These are phyloP conservation scores for Drosophila kuntzei DNA, from an alignment of 2,888 invertebrate genomes.

Conservation along the genomic window DNA sequence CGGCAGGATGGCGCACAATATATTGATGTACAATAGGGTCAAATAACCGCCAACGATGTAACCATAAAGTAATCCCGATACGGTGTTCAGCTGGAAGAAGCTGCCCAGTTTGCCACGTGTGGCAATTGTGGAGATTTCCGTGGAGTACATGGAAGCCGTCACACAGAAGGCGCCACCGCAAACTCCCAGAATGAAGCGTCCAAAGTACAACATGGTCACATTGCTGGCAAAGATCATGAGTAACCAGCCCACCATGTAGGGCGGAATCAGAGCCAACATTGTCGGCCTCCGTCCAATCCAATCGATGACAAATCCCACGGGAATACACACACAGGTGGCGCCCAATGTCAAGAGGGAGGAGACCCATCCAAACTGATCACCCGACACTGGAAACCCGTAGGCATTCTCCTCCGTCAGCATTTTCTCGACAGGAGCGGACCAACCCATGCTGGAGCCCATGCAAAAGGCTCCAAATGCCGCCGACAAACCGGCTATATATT, in stretches of 20 bases:
- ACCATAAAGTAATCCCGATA: constrained; percentile 91
- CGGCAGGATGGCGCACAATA: constrained; percentile 84
- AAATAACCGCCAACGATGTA: constrained; percentile 87
- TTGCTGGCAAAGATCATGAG: constrained; percentile 90
- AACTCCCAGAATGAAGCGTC: constrained; percentile 76
- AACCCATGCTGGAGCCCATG: constrained; percentile 70
- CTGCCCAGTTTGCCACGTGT: constrained; percentile 93
- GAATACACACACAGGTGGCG: constrained; percentile 89
- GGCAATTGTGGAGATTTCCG: constrained; percentile 92
- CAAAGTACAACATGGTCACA: constrained; percentile 74
- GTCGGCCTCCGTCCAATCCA: constrained; percentile 89
- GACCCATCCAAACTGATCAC: constrained; percentile 88
- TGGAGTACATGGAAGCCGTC: constrained; percentile 92
- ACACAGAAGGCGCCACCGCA: constrained; percentile 90
- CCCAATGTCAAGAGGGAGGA: constrained; percentile 89
- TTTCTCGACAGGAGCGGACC: constrained; percentile 69
- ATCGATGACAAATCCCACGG: constrained; percentile 90
- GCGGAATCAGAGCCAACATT: constrained; percentile 85
- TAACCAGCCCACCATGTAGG: constrained; percentile 91
- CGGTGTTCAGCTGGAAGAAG: constrained; percentile 93
- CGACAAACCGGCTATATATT: constrained; percentile 70
- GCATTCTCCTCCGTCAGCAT: constrained; percentile 37
- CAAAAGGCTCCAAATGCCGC: constrained; percentile 75
- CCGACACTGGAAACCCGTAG: constrained; percentile 86
- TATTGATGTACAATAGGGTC: constrained; percentile 57